Conservation (phyloP, 2,113 vertebrate species). For the Lagopus muta region DNA sequence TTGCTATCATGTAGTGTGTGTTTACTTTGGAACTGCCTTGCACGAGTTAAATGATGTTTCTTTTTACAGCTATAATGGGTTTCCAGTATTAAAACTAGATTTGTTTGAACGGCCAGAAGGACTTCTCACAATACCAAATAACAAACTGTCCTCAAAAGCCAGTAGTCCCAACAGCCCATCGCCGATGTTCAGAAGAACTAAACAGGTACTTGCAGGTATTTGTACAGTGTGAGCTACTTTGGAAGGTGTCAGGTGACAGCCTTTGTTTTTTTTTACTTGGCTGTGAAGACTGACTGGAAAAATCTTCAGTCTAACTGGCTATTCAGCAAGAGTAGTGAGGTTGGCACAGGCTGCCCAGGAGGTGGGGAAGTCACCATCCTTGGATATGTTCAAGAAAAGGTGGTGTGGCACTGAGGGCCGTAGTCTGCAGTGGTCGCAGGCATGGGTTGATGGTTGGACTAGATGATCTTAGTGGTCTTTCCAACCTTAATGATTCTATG, state of each 20-base stretch:
- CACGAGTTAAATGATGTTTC: background rate
- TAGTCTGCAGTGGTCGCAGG: too few relatives aligned
- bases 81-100: conserved; percentile 90
- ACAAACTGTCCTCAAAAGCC: conserved; percentile 84
- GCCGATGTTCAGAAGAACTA: conserved; percentile 95
- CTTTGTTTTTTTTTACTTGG: background rate
- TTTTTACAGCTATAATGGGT: conserved; percentile 90
- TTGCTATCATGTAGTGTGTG: accelerated
- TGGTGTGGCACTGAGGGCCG: too few relatives aligned
- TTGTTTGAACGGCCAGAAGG: conserved; percentile 90
- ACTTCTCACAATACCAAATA: conserved; percentile 77
- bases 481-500: too few relatives aligned
- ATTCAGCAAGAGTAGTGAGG: background rate
- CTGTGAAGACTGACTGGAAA: background rate
- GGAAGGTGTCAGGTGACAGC: background rate
- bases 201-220: conserved; percentile 85
- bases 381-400: too few relatives aligned
- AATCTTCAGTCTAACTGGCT: background rate
- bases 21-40: background rate
- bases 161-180: conserved; percentile 92
- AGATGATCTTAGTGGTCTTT: too few relatives aligned
- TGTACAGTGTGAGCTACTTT: background rate
- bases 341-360: too few relatives aligned
- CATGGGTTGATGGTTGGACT: too few relatives aligned
- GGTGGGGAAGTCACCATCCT: too few relatives aligned